A percentile compares a stretch with the other conserved stretches of the same genome.
These are phyloP conservation scores for Acrocephalus scirpaceus DNA, from an alignment of 2,797 vertebrate genomes.

Conservation along the genomic window DNA sequence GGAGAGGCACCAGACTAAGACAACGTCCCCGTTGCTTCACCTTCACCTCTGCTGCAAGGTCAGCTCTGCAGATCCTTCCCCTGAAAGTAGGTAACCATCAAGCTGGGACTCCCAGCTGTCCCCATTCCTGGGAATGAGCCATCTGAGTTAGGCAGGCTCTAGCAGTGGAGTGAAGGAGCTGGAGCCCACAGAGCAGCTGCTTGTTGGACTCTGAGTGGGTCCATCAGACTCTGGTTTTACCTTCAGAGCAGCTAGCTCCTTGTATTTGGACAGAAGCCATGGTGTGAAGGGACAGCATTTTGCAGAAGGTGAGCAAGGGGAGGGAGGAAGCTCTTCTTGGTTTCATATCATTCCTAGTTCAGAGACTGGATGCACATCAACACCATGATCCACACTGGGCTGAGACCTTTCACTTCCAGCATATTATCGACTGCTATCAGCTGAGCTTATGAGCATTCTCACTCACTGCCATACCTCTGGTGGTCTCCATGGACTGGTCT, in stretches of 20 bases:
- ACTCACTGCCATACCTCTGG: background rate
- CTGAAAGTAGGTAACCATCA: background rate
- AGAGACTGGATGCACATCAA: background rate
- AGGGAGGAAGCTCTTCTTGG: background rate
- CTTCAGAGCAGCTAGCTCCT: background rate
- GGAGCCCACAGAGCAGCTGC: background rate
- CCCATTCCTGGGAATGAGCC: background rate
- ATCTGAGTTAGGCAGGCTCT: background rate
- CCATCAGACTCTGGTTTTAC: background rate
- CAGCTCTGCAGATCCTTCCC: background rate
- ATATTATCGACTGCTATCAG: background rate
- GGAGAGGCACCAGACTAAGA: background rate
- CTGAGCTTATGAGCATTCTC: background rate
- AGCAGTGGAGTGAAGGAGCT: background rate
- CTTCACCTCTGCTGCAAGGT: background rate
- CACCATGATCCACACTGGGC: background rate
- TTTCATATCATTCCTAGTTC: background rate
- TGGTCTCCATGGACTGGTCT: background rate
- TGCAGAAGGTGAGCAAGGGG: background rate
- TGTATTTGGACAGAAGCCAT: background rate
- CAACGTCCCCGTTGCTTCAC: fast-evolving
- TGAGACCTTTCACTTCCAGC: background rate
- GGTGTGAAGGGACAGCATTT: background rate
- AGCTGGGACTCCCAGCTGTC: background rate
- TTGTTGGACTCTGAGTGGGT: background rate